Conservation (phyloP, 1,140 invertebrate species). For the Camponotus vicinus region DNA sequence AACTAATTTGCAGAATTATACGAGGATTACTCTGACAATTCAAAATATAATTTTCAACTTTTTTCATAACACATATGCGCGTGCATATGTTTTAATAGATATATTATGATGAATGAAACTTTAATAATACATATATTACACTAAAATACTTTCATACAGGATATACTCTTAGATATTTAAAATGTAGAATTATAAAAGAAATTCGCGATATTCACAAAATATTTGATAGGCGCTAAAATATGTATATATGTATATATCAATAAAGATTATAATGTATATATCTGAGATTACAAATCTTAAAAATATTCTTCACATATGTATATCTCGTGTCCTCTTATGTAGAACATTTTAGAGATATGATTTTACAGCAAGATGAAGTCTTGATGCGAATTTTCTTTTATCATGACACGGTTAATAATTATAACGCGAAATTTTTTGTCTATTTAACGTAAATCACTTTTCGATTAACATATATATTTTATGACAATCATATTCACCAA, state of each 20-base stretch:
- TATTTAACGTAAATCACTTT: neutral
- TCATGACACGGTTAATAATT: neutral
- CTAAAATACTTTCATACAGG: neutral
- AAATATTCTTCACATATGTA: slow-evolving; percentile 7
- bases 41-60: neutral
- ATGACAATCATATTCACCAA: neutral
- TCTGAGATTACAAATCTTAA: slow-evolving; percentile 17
- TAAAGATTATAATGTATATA: neutral
- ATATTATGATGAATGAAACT: too few species aligned
- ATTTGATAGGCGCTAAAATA: slow-evolving; percentile 11
- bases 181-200: slow-evolving; percentile 35
- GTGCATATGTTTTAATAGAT: neutral
- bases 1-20: neutral
- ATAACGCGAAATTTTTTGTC: neutral
- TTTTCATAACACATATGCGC: too few species aligned
- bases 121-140: neutral
- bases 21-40: neutral
- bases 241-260: neutral
- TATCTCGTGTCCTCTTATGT: neutral
- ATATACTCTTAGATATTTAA: neutral
- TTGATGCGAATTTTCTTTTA: slow-evolving; percentile 5
- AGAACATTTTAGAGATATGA: slow-evolving; percentile 17
- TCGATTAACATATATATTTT: slow-evolving; percentile 23
- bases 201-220: neutral
- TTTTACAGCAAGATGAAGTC: neutral